Evolutionary conservation across 2,797 vertebrate species (phyloP), one percentile per base, ranked within the genome.

Genomic region (Martes flavigula): DNA sequence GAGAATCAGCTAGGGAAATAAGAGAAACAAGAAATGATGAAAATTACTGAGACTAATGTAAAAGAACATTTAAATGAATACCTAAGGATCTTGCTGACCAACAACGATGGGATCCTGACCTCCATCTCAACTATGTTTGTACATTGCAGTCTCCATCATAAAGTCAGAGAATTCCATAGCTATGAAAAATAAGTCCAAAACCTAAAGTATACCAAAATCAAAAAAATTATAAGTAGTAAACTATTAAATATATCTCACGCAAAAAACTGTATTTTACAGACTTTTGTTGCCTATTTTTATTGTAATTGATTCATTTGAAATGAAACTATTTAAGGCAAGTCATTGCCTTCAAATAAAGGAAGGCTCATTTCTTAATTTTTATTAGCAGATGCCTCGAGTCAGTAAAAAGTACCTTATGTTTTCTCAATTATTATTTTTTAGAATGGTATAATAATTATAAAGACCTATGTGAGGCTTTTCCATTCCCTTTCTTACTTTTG

Each of bases 1-100:
- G 25, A 87, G n/a, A 82, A 48, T 35, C 48, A 83, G 87, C 75
- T 70, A 81, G 32, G 58, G 23, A 94, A 93, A 93, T 89, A 75
- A 94, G 87, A 92, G 13, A 94, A 97, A 94, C 23, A 95, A 86
- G 27, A 14, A 82, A 60, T 83, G 12, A 77, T 90, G 30, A 84
- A 97, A 97, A 75, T 83, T 75, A 43, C 48, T 70, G 14, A 91
- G 27, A 2, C 51, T 95, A 56, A 86, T 62, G 1, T 83, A 77
- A 93, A 95, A 75, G 77, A 95, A 46, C 6, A n/a, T 83, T 94
- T 86, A 79, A 89, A 87, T 56, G 7, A 83, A 62, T 66, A 27
- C 13, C 83, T 96, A 83, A 82, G 58, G 32, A 25, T 87, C 12
- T 92, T 96, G 56, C 15, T 83, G 96, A 18, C 7, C 58, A 92